These are phyloP conservation scores for Tachina fera DNA, from an alignment of 2,888 invertebrate species.

Conservation along the genomic window DNA sequence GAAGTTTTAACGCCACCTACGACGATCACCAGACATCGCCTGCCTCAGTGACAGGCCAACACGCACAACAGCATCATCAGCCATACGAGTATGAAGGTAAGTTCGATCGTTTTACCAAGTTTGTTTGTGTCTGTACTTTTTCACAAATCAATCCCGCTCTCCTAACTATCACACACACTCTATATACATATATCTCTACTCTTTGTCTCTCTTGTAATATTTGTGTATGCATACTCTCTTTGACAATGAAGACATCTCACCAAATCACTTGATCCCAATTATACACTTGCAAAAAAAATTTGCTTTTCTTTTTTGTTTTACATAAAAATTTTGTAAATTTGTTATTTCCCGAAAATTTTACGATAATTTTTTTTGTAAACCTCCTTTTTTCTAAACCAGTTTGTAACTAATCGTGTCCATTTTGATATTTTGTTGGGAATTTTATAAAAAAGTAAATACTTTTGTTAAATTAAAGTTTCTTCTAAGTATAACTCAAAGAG, in stretches of 20 bases:
- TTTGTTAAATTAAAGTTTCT: neutral
- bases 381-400: neutral
- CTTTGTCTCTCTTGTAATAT: constrained; percentile 26
- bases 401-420: neutral
- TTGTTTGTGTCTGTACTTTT: constrained; percentile 48
- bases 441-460: constrained; percentile 51
- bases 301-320: neutral
- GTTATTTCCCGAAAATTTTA: neutral
- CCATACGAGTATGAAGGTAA: constrained; percentile 84
- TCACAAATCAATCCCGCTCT: constrained; percentile 7
- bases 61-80: constrained; percentile 54
- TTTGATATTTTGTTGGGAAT: constrained; percentile 63
- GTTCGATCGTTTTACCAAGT: constrained; percentile 79
- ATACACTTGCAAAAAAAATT: constrained; percentile 27
- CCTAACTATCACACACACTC: constrained; percentile 34
- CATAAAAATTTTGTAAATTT: neutral
- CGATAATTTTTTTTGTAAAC: neutral
- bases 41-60: constrained; percentile 59
- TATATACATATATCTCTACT: neutral
- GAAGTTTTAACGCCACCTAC: constrained; percentile 84
- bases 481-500: constrained; percentile 30
- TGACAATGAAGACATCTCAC: constrained; percentile 35
- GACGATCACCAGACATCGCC: constrained; percentile 86
- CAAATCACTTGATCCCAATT: neutral
- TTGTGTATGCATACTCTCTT: constrained; percentile 57